Base-by-base conservation (phyloP, 2,888 invertebrate genomes). In the Byasa hedistus region DNA sequence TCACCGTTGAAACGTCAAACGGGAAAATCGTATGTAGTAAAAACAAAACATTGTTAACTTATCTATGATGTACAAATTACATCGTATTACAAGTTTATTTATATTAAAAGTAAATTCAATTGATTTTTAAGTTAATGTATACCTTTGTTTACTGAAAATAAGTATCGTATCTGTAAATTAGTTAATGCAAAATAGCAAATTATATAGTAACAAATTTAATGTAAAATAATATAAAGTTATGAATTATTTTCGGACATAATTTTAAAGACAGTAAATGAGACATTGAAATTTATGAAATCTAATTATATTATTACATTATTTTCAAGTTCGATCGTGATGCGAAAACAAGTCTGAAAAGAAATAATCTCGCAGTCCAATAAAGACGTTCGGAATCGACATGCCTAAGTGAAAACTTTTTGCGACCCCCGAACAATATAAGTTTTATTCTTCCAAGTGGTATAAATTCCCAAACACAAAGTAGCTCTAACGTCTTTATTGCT, bases 391-490 rank as follows among this genome's bases (percentile, higher is more conserved):
- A 17, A 83, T 84, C 86, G 87, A 84, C 85, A 84, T 83, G 83
- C 83, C 84, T 86, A 87, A 89, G 86, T 87, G 86, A 90, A 90
- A 88, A 89, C 88, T 89, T 89, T 87, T 86, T 87, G 85, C 83
- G 79, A 85, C 84, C 84, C 84, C 85, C 82, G 82, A 89, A 87
- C 88, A 89, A 90, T 89, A 89, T 89, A 90, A 91, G 87, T 89
- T 90, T 90, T 89, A 90, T 89, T 89, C 82, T 85, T 85, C 83
- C 81, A 85, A 87, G 86, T 87, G 87, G 89, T 86, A 91, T 91
- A 91, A 91, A 91, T 89, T 90, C 83, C 81, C 89, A 84, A 87
- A 89, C 86, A 90, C 90, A 91, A 90, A 91, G 89, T 91, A 89
- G 87, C 87, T 86, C 83, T 86, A 88, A 88, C 89, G 87, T 87